Evolutionary conservation across 1,140 invertebrate genomes (phyloP).

Genomic region (Prorops nasuta): DNA sequence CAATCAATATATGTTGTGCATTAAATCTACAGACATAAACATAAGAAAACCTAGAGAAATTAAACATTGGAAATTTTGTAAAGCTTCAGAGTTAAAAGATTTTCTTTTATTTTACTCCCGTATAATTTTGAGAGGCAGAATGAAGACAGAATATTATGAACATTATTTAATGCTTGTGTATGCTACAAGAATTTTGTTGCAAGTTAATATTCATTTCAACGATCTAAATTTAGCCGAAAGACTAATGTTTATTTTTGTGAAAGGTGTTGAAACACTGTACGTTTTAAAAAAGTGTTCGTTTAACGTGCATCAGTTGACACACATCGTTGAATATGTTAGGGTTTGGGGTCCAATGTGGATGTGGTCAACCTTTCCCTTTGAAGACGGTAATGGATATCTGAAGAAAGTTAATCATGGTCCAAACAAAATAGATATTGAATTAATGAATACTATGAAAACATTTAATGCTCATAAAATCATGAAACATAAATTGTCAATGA

Average conservation of each 20-base stretch:
- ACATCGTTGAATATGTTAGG: slow-evolving; percentile 20
- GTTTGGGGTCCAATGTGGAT: slow-evolving; percentile 26
- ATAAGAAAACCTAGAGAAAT: slow-evolving; percentile 16
- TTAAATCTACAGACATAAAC: slow-evolving; percentile 6
- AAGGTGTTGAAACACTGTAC: slow-evolving; percentile 13
- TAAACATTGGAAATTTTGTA: slow-evolving; percentile 8
- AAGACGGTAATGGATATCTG: slow-evolving; percentile 24
- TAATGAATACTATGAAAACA: no score
- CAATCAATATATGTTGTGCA: slow-evolving; percentile 12
- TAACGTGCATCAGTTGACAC: slow-evolving; percentile 25
- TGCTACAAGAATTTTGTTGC: slow-evolving; percentile 9
- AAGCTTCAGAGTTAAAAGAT: slow-evolving; percentile 20
- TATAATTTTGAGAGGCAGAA: slow-evolving; percentile 6
- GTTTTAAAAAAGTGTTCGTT: slow-evolving; percentile 15
- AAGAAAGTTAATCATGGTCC: slow-evolving; percentile 21
- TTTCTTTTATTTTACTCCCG: slow-evolving; percentile 20
- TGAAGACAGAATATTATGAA: slow-evolving; percentile 21
- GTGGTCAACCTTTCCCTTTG: slow-evolving; percentile 24
- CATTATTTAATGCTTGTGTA: slow-evolving; percentile 20
- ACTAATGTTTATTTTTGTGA: slow-evolving; percentile 15
- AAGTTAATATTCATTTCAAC: slow-evolving; percentile 6
- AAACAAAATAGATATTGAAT: no score
- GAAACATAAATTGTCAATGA: no score
- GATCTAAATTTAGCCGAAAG: slow-evolving; percentile 10
- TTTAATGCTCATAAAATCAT: no score